Conservation (phyloP, 2,797 vertebrate species). For the Bufotes viridis region DNA sequence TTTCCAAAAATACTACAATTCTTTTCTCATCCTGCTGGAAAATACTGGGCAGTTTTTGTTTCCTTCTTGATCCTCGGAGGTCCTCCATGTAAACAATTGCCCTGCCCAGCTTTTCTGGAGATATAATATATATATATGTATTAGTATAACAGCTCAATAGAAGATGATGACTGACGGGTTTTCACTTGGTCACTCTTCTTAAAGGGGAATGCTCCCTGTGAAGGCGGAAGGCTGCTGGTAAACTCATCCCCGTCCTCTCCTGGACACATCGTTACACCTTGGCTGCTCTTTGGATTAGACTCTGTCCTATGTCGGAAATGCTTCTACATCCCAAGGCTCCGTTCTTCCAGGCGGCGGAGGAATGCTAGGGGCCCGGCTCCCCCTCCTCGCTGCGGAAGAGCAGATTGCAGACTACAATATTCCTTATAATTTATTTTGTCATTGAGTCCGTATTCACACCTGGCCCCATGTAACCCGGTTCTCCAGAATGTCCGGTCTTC, state of each 20-base stretch:
- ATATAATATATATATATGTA: not conserved
- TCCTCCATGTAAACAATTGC: not conserved
- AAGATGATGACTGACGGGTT: no score
- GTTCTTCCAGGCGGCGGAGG: constrained; percentile 3
- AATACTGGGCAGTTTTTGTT: not conserved
- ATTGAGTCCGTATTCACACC: no score
- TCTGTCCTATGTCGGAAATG: constrained; percentile 29
- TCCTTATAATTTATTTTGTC: not conserved
- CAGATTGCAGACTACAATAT: not conserved
- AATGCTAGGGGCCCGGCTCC: not conserved
- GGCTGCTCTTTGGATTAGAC: constrained; percentile 20
- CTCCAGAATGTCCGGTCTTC: not conserved
- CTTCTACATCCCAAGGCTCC: constrained; percentile 2
- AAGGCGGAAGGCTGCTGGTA: not conserved
- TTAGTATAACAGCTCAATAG: no score
- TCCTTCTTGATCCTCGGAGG: not conserved
- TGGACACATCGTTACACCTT: constrained; percentile 11
- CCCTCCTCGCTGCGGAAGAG: not conserved
- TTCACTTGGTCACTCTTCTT: not conserved
- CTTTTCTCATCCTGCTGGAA: no score
- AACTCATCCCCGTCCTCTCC: not conserved
- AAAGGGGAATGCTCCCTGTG: not conserved
- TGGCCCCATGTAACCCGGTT: not conserved
- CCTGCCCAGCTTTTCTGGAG: not conserved
- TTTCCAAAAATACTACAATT: no score